Percentiles rank a stretch among this genome's conserved stretches.
Evolutionary conservation across 2,888 invertebrate genomes (phyloP).

Genomic region (Coecobrya sp.): DNA sequence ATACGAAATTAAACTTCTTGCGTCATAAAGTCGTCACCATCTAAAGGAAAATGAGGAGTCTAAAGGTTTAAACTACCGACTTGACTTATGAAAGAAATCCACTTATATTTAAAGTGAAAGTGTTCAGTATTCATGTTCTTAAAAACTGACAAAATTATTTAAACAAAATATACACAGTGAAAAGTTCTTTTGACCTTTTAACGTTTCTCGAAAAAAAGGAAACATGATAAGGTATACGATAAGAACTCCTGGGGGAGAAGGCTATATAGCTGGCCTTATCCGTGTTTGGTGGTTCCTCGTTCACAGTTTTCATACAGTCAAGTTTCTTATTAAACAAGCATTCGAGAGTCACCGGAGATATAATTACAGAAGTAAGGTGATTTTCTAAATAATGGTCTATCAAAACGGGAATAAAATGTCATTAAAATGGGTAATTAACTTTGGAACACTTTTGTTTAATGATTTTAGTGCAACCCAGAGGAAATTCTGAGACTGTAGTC

Average conservation of each 20-base stretch:
- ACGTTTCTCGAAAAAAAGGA: neutral
- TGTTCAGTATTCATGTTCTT: too few relatives aligned
- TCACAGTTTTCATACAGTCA: constrained; percentile 67
- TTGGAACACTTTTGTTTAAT: neutral
- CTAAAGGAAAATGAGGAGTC: neutral
- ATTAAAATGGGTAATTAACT: neutral
- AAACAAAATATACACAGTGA: neutral
- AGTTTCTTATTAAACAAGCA: constrained; percentile 72
- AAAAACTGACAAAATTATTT: neutral
- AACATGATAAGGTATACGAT: constrained; percentile 74
- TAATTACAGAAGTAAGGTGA: constrained; percentile 75
- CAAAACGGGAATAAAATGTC: neutral
- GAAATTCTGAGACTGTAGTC: constrained; percentile 92
- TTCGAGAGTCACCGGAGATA: constrained; percentile 70
- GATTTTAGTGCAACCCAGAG: constrained; percentile 89
- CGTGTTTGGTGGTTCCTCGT: constrained; percentile 78
- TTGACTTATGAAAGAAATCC: neutral
- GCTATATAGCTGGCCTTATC: constrained; percentile 67
- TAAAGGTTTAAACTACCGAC: neutral
- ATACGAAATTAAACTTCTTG: neutral
- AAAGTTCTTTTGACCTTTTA: neutral
- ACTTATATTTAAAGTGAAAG: neutral
- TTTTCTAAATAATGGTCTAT: too few relatives aligned
- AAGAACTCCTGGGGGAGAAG: constrained; percentile 79
- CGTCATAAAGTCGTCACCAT: neutral